These are phyloP conservation scores for Unio delphinus DNA, from an alignment of 2,888 invertebrate genomes.

Conservation along the genomic window DNA sequence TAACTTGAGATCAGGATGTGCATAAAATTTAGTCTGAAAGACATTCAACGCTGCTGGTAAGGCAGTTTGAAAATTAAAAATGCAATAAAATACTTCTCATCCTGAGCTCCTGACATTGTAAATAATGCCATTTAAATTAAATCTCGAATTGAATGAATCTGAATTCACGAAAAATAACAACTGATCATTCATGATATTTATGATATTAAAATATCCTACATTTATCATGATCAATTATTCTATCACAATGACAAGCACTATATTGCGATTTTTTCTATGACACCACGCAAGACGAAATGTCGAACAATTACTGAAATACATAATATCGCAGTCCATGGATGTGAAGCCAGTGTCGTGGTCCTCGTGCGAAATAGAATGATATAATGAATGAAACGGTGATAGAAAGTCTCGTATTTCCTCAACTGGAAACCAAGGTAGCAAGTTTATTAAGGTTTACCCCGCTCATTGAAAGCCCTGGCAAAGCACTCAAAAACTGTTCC, in stretches of 20 bases:
- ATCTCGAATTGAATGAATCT: no score
- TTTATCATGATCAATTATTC: no score
- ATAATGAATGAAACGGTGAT: constrained; percentile 10
- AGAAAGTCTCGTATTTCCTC: constrained; percentile 7
- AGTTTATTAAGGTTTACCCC: constrained; percentile 23
- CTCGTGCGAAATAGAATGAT: constrained; percentile 11
- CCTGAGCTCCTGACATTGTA: constrained; percentile 9
- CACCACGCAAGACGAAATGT: constrained; percentile 6
- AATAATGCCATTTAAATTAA: constrained; percentile 2
- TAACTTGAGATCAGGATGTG: constrained; percentile 15
- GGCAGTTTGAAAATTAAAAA: constrained; percentile 3
- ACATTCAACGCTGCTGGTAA: constrained; percentile 9
- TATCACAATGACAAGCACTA: constrained; percentile 8
- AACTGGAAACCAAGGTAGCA: constrained; percentile 42
- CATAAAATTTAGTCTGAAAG: constrained; percentile 15
- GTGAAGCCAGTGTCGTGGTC: constrained; percentile 38
- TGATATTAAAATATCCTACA: no score
- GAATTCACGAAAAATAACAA: no score
- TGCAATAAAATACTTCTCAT: constrained; percentile 6
- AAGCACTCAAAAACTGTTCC: constrained; percentile 45
- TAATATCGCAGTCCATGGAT: constrained; percentile 48
- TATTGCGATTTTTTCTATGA: constrained; percentile 5
- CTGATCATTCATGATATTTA: no score
- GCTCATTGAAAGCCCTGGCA: constrained; percentile 23
- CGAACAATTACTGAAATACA: background rate